Evolutionary conservation across 2,888 invertebrate species (phyloP).

Genomic region (Sminthurides aquaticus): DNA sequence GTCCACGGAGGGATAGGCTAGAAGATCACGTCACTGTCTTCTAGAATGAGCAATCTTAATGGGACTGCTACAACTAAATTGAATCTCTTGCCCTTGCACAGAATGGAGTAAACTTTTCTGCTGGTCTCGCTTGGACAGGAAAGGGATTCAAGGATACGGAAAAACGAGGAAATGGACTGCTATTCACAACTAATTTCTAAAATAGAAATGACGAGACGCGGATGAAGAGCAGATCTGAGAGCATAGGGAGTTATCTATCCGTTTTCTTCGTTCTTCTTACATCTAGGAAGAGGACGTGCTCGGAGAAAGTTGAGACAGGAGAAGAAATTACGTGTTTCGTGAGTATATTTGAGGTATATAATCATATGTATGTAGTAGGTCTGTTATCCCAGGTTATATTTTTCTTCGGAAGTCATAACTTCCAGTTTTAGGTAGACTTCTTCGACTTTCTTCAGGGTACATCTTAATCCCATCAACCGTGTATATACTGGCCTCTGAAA

Average conservation of each 20-base stretch:
- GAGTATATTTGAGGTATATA: not conserved
- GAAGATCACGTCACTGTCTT: not conserved
- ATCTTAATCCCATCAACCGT: constrained; percentile 85
- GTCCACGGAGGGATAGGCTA: not conserved
- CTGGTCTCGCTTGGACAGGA: not conserved
- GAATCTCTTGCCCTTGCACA: not conserved
- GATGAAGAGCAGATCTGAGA: not conserved
- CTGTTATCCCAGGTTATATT: constrained; percentile 26
- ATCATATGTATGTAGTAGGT: not conserved
- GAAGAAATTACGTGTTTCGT: not conserved
- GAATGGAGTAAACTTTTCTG: not conserved
- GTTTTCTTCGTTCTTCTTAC: not conserved
- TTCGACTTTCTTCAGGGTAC: constrained; percentile 58
- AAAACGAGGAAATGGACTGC: not conserved
- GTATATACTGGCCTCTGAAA: constrained; percentile 90
- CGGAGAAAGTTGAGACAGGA: not conserved
- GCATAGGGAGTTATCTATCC: not conserved
- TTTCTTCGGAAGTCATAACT: constrained; percentile 42
- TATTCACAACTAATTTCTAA: not conserved
- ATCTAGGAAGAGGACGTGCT: not conserved
- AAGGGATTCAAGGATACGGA: not conserved
- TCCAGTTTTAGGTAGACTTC: constrained; percentile 41
- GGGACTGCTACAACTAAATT: not conserved
- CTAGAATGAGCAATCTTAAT: not conserved
- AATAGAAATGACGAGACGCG: not conserved